Evolutionary conservation across 2,113 vertebrate genomes (phyloP).

Genomic region (Ellobius talpinus): DNA sequence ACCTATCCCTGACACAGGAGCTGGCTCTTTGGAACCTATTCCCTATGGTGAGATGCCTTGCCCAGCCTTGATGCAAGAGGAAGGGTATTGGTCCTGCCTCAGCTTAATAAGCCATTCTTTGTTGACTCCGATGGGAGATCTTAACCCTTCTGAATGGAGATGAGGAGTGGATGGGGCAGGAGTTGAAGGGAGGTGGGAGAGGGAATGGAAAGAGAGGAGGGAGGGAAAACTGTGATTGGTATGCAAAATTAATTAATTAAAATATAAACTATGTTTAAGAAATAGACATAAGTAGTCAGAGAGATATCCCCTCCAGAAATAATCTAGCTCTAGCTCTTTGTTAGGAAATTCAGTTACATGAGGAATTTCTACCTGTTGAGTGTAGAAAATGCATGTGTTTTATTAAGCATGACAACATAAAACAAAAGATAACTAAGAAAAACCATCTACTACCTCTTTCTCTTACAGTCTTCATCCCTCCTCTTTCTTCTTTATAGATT

Average conservation of each 20-base stretch:
- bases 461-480: not conserved
- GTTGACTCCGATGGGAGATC: too few species aligned
- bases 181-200: too few species aligned
- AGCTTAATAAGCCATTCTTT: too few species aligned
- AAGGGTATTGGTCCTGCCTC: too few species aligned
- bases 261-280: not conserved
- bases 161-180: fast-evolving
- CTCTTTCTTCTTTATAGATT: not conserved
- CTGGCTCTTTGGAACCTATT: too few species aligned
- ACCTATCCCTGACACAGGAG: too few species aligned
- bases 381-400: not conserved
- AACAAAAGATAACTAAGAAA: not conserved
- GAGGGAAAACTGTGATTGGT: too few species aligned
- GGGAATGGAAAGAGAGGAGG: too few species aligned
- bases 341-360: not conserved
- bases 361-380: not conserved
- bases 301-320: not conserved
- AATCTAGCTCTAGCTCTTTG: not conserved
- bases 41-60: too few species aligned
- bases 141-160: too few species aligned
- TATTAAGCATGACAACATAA: not conserved
- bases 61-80: too few species aligned
- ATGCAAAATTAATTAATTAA: not conserved
- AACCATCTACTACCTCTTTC: not conserved
- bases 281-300: not conserved